phyloP scores from a whole-genome alignment of 2,797 vertebrate genomes.

The Sternarchorhynchus goeldii region DNA sequence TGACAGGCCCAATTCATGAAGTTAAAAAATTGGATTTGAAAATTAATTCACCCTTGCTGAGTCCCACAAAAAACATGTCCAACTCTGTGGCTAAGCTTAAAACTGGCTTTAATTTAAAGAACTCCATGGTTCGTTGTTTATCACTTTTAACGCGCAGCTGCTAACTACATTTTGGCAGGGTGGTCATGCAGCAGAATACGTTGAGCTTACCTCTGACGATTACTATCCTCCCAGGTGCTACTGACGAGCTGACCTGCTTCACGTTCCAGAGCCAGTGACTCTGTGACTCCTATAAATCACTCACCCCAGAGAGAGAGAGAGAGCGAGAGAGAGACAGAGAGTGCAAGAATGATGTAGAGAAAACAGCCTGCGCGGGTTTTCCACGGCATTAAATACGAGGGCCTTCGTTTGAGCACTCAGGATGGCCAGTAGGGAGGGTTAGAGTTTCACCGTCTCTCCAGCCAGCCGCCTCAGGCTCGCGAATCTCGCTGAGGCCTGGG shows the following conservation, averaged over 20 bases:
- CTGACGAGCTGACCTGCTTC: constrained; percentile 54
- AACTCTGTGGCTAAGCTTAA: neutral
- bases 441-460: constrained; percentile 82
- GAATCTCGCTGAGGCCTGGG: constrained; percentile 68
- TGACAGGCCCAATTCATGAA: neutral
- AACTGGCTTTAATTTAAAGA: constrained; percentile 20
- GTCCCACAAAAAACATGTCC: neutral
- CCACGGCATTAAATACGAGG: constrained; percentile 61
- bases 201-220: constrained; percentile 51
- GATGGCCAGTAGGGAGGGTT: constrained; percentile 66
- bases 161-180: constrained; percentile 55
- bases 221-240: constrained; percentile 59
- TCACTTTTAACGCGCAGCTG: constrained; percentile 55
- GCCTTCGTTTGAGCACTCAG: constrained; percentile 63
- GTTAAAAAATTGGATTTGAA: neutral
- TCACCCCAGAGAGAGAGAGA: constrained; percentile 31
- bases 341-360: neutral
- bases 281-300: constrained; percentile 62
- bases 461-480: constrained; percentile 75
- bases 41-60: neutral
- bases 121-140: constrained; percentile 41
- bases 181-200: constrained; percentile 47
- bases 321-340: neutral
- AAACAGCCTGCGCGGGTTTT: constrained; percentile 55
- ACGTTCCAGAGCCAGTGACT: constrained; percentile 51